Conservation (phyloP, 2,113 vertebrate species). For the Onychostruthus taczanowskii region DNA sequence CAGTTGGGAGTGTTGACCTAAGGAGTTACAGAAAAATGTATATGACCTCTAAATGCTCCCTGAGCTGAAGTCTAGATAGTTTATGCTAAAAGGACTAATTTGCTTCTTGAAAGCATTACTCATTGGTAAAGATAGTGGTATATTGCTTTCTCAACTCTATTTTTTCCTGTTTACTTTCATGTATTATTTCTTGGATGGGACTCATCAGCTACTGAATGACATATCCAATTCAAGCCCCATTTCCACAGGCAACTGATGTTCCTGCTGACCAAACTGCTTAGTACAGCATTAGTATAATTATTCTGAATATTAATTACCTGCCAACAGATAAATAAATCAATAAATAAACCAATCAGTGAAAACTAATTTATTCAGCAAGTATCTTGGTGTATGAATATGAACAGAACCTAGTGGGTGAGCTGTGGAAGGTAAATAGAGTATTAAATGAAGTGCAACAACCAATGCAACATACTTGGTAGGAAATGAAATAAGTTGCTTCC, state of each 20-base stretch:
- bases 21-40: neutral
- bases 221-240: neutral
- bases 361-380: neutral
- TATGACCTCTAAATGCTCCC: neutral
- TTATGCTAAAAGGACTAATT: neutral
- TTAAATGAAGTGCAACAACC: neutral
- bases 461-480: neutral
- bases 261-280: neutral
- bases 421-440: neutral
- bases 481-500: neutral
- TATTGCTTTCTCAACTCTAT: neutral
- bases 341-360: neutral
- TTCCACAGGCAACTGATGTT: neutral
- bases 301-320: neutral
- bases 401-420: neutral
- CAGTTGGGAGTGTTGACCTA: neutral
- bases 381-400: neutral
- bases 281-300: neutral
- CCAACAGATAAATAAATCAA: neutral
- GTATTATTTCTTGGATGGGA: neutral
- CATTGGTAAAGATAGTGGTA: neutral
- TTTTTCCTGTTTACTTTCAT: neutral
- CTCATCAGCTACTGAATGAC: neutral
- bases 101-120: neutral
- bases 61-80: neutral